phyloP scores from a whole-genome alignment of 2,888 invertebrate genomes.

The Eugnorisma glareosa region DNA sequence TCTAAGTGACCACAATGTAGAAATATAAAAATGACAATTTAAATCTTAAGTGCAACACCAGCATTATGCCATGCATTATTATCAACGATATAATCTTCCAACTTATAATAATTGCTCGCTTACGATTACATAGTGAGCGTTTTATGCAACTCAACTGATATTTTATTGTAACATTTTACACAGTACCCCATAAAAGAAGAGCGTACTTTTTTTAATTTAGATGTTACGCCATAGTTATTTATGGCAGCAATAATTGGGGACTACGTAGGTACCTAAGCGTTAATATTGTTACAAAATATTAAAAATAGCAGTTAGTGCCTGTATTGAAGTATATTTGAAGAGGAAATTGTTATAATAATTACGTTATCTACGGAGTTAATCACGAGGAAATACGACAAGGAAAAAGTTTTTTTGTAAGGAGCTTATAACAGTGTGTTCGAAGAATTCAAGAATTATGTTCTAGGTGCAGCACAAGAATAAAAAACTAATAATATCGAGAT shows the following conservation, averaged over 20 bases:
- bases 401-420: not conserved
- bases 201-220: not conserved
- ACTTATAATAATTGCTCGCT: too few relatives aligned
- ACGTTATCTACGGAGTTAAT: not conserved
- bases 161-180: too few relatives aligned
- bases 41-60: too few relatives aligned
- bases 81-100: too few relatives aligned
- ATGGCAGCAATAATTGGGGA: not conserved
- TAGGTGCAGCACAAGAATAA: not conserved
- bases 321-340: not conserved
- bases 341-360: not conserved
- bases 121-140: too few relatives aligned
- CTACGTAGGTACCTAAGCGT: not conserved
- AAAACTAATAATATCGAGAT: slow-evolving; percentile 14
- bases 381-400: slow-evolving; percentile 8
- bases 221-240: slow-evolving; percentile 17
- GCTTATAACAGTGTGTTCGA: not conserved
- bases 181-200: too few relatives aligned
- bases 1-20: too few relatives aligned
- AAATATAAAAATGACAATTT: too few relatives aligned
- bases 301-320: not conserved
- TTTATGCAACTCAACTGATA: too few relatives aligned
- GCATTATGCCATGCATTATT: too few relatives aligned
- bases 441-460: not conserved
- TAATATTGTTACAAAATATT: not conserved